phyloP scores from a whole-genome alignment of 2,888 invertebrate species.

The Dryadula phaetusa region DNA sequence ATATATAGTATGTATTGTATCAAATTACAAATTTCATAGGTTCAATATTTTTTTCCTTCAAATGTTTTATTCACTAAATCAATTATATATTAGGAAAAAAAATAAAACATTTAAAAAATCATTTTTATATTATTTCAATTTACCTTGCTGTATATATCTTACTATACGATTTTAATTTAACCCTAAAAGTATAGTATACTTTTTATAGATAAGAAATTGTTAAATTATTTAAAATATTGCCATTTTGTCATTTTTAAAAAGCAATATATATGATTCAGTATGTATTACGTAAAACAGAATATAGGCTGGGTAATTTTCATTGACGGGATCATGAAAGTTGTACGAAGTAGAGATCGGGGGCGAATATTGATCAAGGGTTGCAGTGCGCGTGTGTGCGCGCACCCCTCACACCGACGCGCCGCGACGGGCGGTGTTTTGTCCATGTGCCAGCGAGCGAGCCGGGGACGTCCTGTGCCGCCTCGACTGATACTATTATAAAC shows the following conservation, averaged over 20 bases:
- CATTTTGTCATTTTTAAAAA: neutral
- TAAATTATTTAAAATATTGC: neutral
- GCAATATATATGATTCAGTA: neutral
- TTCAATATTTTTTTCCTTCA: no score
- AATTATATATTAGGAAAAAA: neutral
- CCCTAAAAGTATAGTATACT: neutral
- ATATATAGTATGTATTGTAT: no score
- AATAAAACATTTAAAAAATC: neutral
- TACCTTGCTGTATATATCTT: neutral
- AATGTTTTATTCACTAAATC: neutral
- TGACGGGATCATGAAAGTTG: slow-evolving; percentile 65
- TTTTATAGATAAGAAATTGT: neutral
- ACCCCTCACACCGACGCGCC: slow-evolving; percentile 51
- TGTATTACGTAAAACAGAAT: slow-evolving; percentile 34
- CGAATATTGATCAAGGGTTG: slow-evolving; percentile 79
- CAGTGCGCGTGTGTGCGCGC: slow-evolving; percentile 61
- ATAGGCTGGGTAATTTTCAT: slow-evolving; percentile 53
- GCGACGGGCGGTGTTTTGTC: slow-evolving; percentile 51
- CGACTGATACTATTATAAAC: slow-evolving; percentile 55
- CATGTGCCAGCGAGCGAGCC: slow-evolving; percentile 59
- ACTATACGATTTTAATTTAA: neutral
- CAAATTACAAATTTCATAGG: no score
- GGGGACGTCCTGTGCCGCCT: slow-evolving; percentile 55
- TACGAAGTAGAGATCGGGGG: slow-evolving; percentile 64
- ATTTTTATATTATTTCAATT: neutral